These are phyloP conservation scores for Pelosia muscerda DNA, from an alignment of 2,888 invertebrate genomes.

Conservation along the genomic window DNA sequence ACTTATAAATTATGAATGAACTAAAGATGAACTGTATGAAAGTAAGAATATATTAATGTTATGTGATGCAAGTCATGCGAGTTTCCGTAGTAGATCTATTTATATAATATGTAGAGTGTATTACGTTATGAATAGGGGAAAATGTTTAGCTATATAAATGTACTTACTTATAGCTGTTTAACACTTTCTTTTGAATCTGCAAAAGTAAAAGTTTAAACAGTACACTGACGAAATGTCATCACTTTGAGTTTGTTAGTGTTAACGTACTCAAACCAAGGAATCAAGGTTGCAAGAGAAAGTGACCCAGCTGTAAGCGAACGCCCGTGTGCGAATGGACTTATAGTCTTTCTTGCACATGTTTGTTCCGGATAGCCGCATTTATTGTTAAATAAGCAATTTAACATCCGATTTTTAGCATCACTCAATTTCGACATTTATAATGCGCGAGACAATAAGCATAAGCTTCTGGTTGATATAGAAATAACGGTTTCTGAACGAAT, in stretches of 20 bases:
- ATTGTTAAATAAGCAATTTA: conserved; percentile 37
- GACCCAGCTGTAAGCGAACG: conserved; percentile 71
- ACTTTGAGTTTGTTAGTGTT: conserved; percentile 68
- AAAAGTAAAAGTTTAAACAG: conserved; percentile 82
- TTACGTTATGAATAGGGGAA: conserved; percentile 58
- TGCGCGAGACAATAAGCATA: background rate
- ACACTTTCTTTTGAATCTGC: conserved; percentile 53
- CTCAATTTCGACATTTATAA: conserved; percentile 29
- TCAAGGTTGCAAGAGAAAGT: conserved; percentile 85
- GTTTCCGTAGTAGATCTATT: conserved; percentile 51
- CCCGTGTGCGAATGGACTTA: conserved; percentile 57
- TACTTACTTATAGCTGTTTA: conserved; percentile 30
- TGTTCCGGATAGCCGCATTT: conserved; percentile 45
- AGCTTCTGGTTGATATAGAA: background rate
- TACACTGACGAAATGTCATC: conserved; percentile 74
- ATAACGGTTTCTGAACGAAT: conserved; percentile 21
- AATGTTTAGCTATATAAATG: conserved; percentile 41
- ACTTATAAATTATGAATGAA: background rate
- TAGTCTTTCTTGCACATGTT: conserved; percentile 54
- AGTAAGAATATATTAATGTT: background rate
- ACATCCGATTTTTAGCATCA: conserved; percentile 22
- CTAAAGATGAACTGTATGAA: background rate
- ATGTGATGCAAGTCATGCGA: conserved; percentile 31
- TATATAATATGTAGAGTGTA: conserved; percentile 50
- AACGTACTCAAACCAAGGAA: conserved; percentile 78